phyloP scores from a whole-genome alignment of 1,140 invertebrate species.

The Brachionus manjavacas region DNA sequence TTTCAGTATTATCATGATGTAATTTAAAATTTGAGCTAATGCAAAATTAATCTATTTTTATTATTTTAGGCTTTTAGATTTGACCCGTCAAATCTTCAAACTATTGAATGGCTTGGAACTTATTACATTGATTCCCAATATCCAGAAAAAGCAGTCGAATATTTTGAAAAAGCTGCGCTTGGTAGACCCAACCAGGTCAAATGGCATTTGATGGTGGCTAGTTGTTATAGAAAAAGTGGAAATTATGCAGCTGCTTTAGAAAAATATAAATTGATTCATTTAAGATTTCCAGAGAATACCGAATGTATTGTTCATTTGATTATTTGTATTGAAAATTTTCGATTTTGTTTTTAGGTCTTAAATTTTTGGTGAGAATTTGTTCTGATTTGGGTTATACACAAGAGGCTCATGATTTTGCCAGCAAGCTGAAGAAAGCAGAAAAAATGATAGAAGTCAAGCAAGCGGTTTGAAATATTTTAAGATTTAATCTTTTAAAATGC shows the following conservation, averaged over 20 bases:
- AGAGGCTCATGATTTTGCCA: slow-evolving; percentile 71
- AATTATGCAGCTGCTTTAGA: slow-evolving; percentile 76
- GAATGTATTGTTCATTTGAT: slow-evolving; percentile 64
- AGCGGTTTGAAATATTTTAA: slow-evolving; percentile 52
- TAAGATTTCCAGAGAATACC: slow-evolving; percentile 75
- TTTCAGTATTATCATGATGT: slow-evolving; percentile 86
- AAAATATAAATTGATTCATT: slow-evolving; percentile 72
- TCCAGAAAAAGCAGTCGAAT: slow-evolving; percentile 79
- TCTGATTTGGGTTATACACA: slow-evolving; percentile 72
- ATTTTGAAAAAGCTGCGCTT: slow-evolving; percentile 80
- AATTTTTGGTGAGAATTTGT: slow-evolving; percentile 74
- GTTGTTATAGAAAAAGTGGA: slow-evolving; percentile 73
- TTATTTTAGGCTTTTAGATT: slow-evolving; percentile 72
- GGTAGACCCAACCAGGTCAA: slow-evolving; percentile 74
- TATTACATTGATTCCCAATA: slow-evolving; percentile 84
- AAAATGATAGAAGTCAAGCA: slow-evolving; percentile 68
- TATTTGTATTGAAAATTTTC: background rate
- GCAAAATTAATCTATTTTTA: slow-evolving; percentile 46
- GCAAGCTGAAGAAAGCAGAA: slow-evolving; percentile 75
- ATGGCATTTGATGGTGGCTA: slow-evolving; percentile 77
- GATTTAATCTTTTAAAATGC: slow-evolving; percentile 45
- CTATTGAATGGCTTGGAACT: slow-evolving; percentile 79
- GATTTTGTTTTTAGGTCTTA: slow-evolving; percentile 61
- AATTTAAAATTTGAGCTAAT: slow-evolving; percentile 44
- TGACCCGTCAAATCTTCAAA: slow-evolving; percentile 79